These are phyloP conservation scores for Rallus crepitans DNA, from an alignment of 2,797 vertebrate species.

Conservation along the genomic window DNA sequence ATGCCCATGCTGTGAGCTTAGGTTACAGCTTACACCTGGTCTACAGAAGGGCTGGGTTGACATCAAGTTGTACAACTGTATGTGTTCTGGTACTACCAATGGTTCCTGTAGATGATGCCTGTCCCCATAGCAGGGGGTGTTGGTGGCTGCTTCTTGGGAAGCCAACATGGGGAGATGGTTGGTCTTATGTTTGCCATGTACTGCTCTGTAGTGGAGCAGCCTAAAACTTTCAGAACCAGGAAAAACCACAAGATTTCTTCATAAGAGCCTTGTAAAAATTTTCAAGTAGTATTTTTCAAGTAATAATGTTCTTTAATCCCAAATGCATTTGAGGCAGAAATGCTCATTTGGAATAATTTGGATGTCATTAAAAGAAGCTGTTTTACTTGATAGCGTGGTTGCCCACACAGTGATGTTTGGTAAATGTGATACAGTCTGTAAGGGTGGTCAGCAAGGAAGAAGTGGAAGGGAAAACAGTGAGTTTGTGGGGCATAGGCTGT, in stretches of 20 bases:
- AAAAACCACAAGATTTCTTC: not conserved
- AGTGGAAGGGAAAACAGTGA: not conserved
- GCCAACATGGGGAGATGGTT: too few species aligned
- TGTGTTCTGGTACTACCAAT: accelerated
- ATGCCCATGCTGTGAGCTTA: not conserved
- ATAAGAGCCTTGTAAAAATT: not conserved
- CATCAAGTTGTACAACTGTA: not conserved
- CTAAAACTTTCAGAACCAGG: not conserved
- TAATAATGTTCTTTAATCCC: not conserved
- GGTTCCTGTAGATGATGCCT: too few species aligned
- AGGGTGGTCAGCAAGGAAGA: not conserved
- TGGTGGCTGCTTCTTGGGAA: not conserved
- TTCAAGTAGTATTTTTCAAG: not conserved
- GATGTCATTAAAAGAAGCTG: not conserved
- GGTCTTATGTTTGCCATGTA: not conserved
- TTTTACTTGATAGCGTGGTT: not conserved
- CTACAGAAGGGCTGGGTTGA: too few species aligned
- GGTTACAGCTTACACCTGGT: too few species aligned
- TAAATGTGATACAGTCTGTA: not conserved
- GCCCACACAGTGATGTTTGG: not conserved
- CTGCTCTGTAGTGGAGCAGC: not conserved
- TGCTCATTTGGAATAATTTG: not conserved
- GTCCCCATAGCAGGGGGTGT: accelerated
- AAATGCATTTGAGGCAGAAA: not conserved
- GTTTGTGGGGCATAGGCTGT: not conserved